Percentiles rank a stretch among this genome's conserved stretches.
Conservation (phyloP, 2,888 invertebrate species). For the Euproctis similis region DNA sequence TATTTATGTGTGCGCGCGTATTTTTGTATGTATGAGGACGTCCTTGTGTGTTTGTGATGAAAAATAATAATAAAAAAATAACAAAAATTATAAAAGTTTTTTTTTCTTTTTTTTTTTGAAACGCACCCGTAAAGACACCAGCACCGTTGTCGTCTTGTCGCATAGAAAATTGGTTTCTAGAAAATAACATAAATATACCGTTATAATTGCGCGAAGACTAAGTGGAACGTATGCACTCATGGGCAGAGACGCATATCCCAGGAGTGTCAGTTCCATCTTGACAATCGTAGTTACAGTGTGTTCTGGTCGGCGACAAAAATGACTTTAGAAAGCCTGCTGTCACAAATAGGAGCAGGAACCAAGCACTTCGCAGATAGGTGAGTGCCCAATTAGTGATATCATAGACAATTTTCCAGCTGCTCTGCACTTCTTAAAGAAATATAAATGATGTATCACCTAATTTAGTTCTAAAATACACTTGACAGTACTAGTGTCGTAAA, state of each 20-base stretch:
- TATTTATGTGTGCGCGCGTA: slow-evolving; percentile 64
- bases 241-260: slow-evolving; percentile 30
- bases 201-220: slow-evolving; percentile 29
- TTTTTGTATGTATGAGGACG: slow-evolving; percentile 71
- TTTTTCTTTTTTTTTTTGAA: slow-evolving; percentile 11
- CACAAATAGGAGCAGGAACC: slow-evolving; percentile 51
- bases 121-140: not conserved
- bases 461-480: no score
- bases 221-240: slow-evolving; percentile 48
- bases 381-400: no score
- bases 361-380: slow-evolving; percentile 59
- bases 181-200: slow-evolving; percentile 37
- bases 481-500: no score
- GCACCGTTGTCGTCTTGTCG: slow-evolving; percentile 4
- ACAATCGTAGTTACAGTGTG: slow-evolving; percentile 42
- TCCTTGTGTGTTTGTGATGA: slow-evolving; percentile 72
- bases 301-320: slow-evolving; percentile 30
- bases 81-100: no score
- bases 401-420: no score
- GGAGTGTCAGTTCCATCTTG: slow-evolving; percentile 52
- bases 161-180: slow-evolving; percentile 15
- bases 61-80: slow-evolving; percentile 52
- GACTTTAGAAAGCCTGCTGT: slow-evolving; percentile 52
- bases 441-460: no score
- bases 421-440: no score